These are phyloP conservation scores for Mesochorus sp. DNA, from an alignment of 2,888 invertebrate genomes.

Conservation along the genomic window DNA sequence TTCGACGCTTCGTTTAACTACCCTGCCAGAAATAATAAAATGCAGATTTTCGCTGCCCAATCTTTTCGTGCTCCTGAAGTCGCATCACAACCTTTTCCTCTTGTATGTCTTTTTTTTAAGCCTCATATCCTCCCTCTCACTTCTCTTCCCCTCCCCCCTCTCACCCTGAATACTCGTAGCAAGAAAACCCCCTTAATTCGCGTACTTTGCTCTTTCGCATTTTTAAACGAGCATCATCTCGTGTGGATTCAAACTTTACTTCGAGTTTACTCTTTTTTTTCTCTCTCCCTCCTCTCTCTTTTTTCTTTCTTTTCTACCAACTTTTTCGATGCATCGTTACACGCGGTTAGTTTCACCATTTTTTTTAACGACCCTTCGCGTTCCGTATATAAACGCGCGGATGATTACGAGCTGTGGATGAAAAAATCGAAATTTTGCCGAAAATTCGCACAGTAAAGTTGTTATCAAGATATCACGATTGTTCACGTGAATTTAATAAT, in stretches of 20 bases:
- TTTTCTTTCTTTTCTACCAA: slow-evolving; percentile 24
- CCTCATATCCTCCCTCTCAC: slow-evolving; percentile 18
- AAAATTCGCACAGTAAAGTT: too few relatives aligned
- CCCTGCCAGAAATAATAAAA: slow-evolving; percentile 78
- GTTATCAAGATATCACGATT: too few relatives aligned
- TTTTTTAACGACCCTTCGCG: slow-evolving; percentile 59
- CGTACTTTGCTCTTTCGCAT: slow-evolving; percentile 60
- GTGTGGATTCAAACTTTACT: slow-evolving; percentile 51
- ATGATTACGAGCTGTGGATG: slow-evolving; percentile 27
- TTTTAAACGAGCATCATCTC: slow-evolving; percentile 55
- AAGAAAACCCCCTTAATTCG: slow-evolving; percentile 46
- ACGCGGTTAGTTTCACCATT: slow-evolving; percentile 43
- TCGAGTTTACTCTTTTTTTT: background rate
- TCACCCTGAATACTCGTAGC: background rate
- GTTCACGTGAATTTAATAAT: too few relatives aligned
- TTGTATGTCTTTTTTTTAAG: slow-evolving; percentile 51
- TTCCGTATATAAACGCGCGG: slow-evolving; percentile 1
- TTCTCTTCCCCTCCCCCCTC: background rate
- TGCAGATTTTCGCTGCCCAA: slow-evolving; percentile 72
- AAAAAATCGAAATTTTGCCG: background rate
- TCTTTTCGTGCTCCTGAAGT: slow-evolving; percentile 52
- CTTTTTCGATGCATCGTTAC: slow-evolving; percentile 55
- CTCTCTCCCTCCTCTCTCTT: background rate
- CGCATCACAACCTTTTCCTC: slow-evolving; percentile 58
- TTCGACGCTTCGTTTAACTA: slow-evolving; percentile 72